phyloP scores from a whole-genome alignment of 2,113 vertebrate genomes.

The Ploceus nigricollis region DNA sequence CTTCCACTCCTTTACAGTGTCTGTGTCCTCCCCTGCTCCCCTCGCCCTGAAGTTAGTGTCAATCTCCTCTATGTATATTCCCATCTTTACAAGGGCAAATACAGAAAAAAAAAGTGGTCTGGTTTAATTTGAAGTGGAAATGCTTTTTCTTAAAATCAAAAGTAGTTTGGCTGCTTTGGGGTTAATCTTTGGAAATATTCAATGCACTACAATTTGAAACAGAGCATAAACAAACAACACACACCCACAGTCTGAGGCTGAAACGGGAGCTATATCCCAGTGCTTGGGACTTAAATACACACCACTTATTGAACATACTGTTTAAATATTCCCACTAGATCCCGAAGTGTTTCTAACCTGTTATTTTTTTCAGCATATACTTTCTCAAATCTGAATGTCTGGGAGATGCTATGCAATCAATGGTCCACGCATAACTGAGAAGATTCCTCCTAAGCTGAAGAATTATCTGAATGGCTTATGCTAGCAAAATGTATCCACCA shows the following conservation, averaged over 20 bases:
- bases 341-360: conserved; percentile 64
- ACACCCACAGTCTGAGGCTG: not conserved
- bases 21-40: conserved; percentile 4
- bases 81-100: not conserved
- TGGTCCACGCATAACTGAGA: conserved; percentile 70
- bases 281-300: not conserved
- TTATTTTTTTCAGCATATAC: conserved; percentile 71
- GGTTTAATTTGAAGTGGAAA: not conserved
- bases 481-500: conserved; percentile 58
- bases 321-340: conserved; percentile 39
- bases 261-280: not conserved
- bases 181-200: not conserved
- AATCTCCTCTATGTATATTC: not conserved
- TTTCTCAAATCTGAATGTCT: conserved; percentile 72
- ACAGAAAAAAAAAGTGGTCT: not conserved
- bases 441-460: conserved; percentile 60
- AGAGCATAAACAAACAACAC: not conserved
- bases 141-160: not conserved
- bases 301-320: not conserved
- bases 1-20: conserved; percentile 13
- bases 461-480: conserved; percentile 62
- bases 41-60: conserved; percentile 6
- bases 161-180: not conserved
- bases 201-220: not conserved
- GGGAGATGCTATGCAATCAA: conserved; percentile 69